Evolutionary conservation across 2,888 invertebrate species (phyloP).

Genomic region (Drosophila bunnanda): DNA sequence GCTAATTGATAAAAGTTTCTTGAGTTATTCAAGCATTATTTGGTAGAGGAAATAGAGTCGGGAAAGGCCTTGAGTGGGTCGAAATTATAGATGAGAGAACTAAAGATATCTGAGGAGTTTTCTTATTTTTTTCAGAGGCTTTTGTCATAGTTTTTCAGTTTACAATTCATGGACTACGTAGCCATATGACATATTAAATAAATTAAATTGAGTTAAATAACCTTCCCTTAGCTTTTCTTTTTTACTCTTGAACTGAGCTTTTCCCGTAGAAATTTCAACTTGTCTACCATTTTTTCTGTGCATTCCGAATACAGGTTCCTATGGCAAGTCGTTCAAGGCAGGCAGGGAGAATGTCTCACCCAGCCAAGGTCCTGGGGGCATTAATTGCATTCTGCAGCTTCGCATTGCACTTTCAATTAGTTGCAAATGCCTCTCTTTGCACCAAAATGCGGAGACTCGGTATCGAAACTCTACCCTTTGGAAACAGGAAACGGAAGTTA

Average conservation of each 20-base stretch:
- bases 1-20: constrained; percentile 44
- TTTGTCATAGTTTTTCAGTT: background rate
- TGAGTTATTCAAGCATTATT: constrained; percentile 8
- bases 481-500: constrained; percentile 81
- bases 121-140: accelerated
- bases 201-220: background rate
- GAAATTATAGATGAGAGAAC: background rate
- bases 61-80: too few relatives aligned
- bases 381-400: constrained; percentile 83
- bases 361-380: constrained; percentile 69
- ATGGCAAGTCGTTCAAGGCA: background rate
- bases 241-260: background rate
- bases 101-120: background rate
- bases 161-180: background rate
- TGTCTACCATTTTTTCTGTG: background rate
- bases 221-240: too few relatives aligned
- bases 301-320: constrained; percentile 13
- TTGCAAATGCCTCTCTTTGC: constrained; percentile 70
- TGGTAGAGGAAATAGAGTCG: background rate
- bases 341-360: constrained; percentile 2
- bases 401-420: constrained; percentile 84
- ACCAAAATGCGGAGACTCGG: constrained; percentile 27
- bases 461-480: constrained; percentile 17
- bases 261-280: background rate
- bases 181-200: background rate